Base-by-base conservation (phyloP, 2,888 invertebrate genomes). In the Papilio protenor region DNA sequence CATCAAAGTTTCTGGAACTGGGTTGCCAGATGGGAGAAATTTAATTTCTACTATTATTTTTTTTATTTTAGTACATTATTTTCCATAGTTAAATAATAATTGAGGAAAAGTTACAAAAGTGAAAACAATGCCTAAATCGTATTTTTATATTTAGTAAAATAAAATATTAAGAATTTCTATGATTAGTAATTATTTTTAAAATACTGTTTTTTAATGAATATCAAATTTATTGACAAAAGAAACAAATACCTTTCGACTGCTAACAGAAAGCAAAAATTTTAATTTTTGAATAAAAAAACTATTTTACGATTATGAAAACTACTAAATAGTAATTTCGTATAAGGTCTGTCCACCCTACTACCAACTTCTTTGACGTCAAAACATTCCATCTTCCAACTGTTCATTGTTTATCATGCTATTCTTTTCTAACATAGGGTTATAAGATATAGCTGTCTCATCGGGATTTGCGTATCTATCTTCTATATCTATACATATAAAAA, bases 1-100 rank as follows among this genome's bases (percentile, higher is more conserved):
- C n/a, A 40, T 76, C 55, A 89, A 90, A 83, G 40, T 73, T 88
- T 89, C 91, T 85, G 78, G 90, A 89, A 84, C 4, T 14, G 89
- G 84, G 90, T 87, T 87, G 85, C 87, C 84, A 90, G 83, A 33
- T 23, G 4, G 11, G 12, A 10, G 47, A 47, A 71, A 77, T 61
- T 71, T 40, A 55, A 64, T 76, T 81, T 70, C 66, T 79, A 77
- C 77, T 14, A 73, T 33, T 8, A 12, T 12, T 64, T 78, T 80
- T 16, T 3, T 79, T 64, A 16, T 18, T 64, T 16, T 64, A 33
- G 16, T 61, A 33, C 33, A 33, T 5, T 33, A 33, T 64, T 18
- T 16, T 6, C 18, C 18, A 40, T 40, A 33, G 2, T 12, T 2
- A 18, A 33, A 23, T 10, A 10, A 57, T 18, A 11, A 57, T 57